Base-by-base conservation (phyloP, 2,113 vertebrate genomes). In the Hoplias malabaricus region DNA sequence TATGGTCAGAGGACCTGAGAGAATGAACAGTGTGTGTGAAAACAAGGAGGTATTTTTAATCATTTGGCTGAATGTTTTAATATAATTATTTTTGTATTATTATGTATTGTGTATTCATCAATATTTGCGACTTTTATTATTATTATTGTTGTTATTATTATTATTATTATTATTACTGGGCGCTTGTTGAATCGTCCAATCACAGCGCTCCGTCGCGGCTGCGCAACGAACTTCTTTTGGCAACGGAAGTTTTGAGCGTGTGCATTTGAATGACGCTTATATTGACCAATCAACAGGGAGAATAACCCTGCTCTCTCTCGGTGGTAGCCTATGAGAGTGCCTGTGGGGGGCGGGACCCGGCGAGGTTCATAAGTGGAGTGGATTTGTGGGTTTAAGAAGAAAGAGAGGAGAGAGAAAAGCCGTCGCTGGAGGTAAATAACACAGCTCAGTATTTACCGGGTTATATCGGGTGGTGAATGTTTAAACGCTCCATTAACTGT, bases 321-420 rank as follows among this genome's bases (percentile, higher is more conserved):
- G 62, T 2, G 21, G 0, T 57, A 34, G 29, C 76, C 81, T 81
- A 73, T 81, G 50, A 69, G 38, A 76, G 57, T 54, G 8, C 19
- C n/a, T 5, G 73, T 73, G 78, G 16, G 88, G 75, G 89, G 86
- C 57, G 73, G 77, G 73, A 59, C 68, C 57, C 72, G 78, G 85
- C 6, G 90, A 67, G 89, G 82, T 87, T 78, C 79, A 56, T 78
- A 50, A 80, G 80, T 82, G 88, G 74, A 92, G 89, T 93, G 88
- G 90, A 90, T 90, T 91, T 91, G 86, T 84, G 88, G 85, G 88
- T 86, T 90, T 88, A 87, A 84, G 63, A 91, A 84, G 90, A 92
- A 92, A 93, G 92, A 88, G 92, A 91, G 92, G 91, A 91, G 92
- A 89, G 86, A 89, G 84, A n/a, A 88, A 85, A 83, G 82, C 82